Percentiles rank a stretch among this genome's conserved stretches.
Evolutionary conservation across 2,797 vertebrate species (phyloP).

Genomic region (Bucorvus abyssinicus): DNA sequence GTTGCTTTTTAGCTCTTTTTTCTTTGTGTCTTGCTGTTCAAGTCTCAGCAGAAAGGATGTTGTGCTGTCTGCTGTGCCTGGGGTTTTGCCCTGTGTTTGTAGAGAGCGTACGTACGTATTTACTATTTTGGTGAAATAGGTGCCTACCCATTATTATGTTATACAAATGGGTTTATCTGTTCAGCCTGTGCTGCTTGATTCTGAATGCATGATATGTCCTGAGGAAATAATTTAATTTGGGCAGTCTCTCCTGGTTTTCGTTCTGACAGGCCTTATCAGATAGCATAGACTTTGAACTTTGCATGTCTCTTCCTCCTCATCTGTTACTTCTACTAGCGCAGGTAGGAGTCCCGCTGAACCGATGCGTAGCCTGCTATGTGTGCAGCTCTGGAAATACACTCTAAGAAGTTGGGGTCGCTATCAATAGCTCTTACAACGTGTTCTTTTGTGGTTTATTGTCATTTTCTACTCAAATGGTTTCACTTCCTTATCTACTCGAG

Average conservation of each 20-base stretch:
- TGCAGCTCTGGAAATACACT: background rate
- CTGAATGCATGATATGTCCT: constrained; percentile 37
- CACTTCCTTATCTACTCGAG: background rate
- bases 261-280: constrained; percentile 62
- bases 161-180: constrained; percentile 57
- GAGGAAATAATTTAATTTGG: constrained; percentile 63
- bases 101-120: constrained; percentile 16
- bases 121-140: constrained; percentile 48
- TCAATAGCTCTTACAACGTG: background rate
- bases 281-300: constrained; percentile 51
- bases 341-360: background rate
- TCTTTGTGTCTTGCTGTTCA: constrained; percentile 22
- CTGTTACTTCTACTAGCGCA: constrained; percentile 6
- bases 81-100: constrained; percentile 42
- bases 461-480: constrained; percentile 18
- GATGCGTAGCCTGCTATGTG: background rate
- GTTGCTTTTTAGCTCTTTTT: background rate
- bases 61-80: background rate
- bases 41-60: constrained; percentile 49
- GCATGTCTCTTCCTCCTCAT: constrained; percentile 48
- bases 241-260: constrained; percentile 41
- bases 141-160: constrained; percentile 30
- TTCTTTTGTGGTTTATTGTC: background rate
- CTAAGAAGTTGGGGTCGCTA: background rate
- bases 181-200: constrained; percentile 31